phyloP scores from a whole-genome alignment of 2,888 invertebrate species.

The Patella ulyssiponensis region DNA sequence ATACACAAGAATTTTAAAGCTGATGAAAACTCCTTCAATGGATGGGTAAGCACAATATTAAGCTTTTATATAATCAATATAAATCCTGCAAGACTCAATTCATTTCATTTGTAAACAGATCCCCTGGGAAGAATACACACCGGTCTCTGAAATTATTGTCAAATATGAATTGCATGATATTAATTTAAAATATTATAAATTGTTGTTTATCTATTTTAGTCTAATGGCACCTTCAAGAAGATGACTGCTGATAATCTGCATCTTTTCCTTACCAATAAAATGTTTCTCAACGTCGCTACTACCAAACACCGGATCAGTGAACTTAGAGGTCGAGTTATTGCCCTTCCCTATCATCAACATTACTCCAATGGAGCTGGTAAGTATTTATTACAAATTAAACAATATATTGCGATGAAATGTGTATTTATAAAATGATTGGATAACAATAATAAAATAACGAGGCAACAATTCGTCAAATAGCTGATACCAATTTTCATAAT shows the following conservation, averaged over 20 bases:
- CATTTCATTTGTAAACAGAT: too few relatives aligned
- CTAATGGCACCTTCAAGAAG: conserved; percentile 83
- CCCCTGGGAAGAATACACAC: too few relatives aligned
- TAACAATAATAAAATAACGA: too few relatives aligned
- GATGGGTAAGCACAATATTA: conserved; percentile 35
- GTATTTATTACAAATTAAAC: neutral
- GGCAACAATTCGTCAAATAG: neutral
- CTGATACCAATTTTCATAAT: neutral
- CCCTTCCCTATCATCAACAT: conserved; percentile 79
- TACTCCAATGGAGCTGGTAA: conserved; percentile 66
- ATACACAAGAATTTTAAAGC: conserved; percentile 27
- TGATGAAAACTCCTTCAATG: conserved; percentile 31
- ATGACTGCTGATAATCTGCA: conserved; percentile 87
- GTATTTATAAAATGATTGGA: too few relatives aligned
- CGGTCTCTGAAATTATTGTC: too few relatives aligned
- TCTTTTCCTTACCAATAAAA: conserved; percentile 85
- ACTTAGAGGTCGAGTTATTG: conserved; percentile 82
- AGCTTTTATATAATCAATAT: too few relatives aligned
- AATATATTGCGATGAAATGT: too few relatives aligned
- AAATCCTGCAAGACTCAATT: too few relatives aligned
- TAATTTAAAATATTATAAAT: neutral
- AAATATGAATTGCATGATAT: too few relatives aligned
- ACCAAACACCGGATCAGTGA: conserved; percentile 76
- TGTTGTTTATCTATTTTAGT: conserved; percentile 60
- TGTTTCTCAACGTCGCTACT: conserved; percentile 82